Base-by-base conservation (phyloP, 2,113 vertebrate genomes). In the Hippolais icterina region DNA sequence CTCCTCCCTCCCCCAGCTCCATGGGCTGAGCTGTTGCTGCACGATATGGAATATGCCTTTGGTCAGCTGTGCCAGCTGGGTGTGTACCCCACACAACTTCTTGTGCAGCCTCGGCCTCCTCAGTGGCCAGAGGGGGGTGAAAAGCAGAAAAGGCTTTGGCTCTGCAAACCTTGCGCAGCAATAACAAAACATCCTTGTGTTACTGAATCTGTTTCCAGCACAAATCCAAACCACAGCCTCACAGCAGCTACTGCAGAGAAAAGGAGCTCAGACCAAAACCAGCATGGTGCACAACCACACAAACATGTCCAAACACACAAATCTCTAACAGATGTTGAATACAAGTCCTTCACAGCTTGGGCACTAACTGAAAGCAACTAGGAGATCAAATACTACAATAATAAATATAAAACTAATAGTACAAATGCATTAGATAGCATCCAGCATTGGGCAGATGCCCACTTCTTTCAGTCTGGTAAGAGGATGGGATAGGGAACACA, bases 1-100 rank as follows among this genome's bases (percentile, higher is more conserved):
- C 18, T 64, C 49, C 21, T 33, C 5, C 4, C 33, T 22, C 7
- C 22, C 17, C 5, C 44, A 52, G 44, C 23, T 20, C 24, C 18
- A 11, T 6, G n/a, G 42, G 24, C 41, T 47, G 24, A 35, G n/a
- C 12, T 16, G 8, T 9, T 37, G 15, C 12, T 28, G 13, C 25
- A 21, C 0, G 1, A 19, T 6, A 3, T 16, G 49, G 49, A 25
- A n/a, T 8, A 54, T 31, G n/a, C 56, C 54, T 54, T 41, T n/a
- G 29, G 13, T 35, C 47, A 69, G 54, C 64, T 70, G 54, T 23
- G 19, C 74, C 23, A 53, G 10, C 54, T 46, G 3, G 13, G 49
- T 61, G 9, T 28, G 6, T 2, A 12, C 22, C 15, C 23, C 33
- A 16, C 28, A 12, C 8, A 31, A 5, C 9, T 41, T 11, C 47